These are phyloP conservation scores for Sanderia malayensis DNA, from an alignment of 30 jellyfish, hydroid and myxozoan species.

Conservation along the genomic window DNA sequence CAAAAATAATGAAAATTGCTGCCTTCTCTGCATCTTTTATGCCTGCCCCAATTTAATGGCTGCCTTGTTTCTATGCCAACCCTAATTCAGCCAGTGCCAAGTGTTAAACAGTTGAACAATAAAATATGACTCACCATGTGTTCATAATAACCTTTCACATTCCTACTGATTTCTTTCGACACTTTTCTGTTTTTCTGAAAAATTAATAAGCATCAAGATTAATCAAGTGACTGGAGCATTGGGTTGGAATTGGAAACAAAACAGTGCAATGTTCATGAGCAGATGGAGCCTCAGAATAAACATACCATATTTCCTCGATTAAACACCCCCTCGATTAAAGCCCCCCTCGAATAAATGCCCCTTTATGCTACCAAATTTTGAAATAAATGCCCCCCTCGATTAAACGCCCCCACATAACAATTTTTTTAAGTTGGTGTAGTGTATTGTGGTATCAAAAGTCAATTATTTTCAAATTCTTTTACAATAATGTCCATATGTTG, in stretches of 20 bases:
- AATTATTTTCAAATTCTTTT: too few relatives aligned
- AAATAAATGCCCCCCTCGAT: too few relatives aligned
- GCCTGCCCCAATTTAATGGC: not conserved
- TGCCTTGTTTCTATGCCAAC: not conserved
- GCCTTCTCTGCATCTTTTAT: not conserved
- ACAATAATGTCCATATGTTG: too few relatives aligned
- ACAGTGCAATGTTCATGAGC: too few relatives aligned
- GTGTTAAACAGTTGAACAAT: too few relatives aligned
- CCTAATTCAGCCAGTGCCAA: too few relatives aligned
- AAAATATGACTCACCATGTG: constrained; percentile 48
- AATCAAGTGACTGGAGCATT: not conserved
- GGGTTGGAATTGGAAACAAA: not conserved
- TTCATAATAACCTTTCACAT: constrained; percentile 42
- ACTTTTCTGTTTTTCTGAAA: constrained; percentile 30
- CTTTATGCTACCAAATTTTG: too few relatives aligned
- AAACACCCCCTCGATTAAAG: too few relatives aligned
- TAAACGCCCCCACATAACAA: too few relatives aligned
- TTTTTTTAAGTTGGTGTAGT: too few relatives aligned
- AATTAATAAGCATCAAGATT: not conserved
- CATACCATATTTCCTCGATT: not conserved
- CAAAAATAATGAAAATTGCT: not conserved
- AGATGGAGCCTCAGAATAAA: not conserved
- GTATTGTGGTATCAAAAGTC: too few relatives aligned
- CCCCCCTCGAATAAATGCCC: too few relatives aligned
- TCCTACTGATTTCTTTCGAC: constrained; percentile 8